Evolutionary conservation across 2,113 vertebrate species (phyloP), one percentile per base, ranked within the genome.

Genomic region (Erythrocercus mccallii): DNA sequence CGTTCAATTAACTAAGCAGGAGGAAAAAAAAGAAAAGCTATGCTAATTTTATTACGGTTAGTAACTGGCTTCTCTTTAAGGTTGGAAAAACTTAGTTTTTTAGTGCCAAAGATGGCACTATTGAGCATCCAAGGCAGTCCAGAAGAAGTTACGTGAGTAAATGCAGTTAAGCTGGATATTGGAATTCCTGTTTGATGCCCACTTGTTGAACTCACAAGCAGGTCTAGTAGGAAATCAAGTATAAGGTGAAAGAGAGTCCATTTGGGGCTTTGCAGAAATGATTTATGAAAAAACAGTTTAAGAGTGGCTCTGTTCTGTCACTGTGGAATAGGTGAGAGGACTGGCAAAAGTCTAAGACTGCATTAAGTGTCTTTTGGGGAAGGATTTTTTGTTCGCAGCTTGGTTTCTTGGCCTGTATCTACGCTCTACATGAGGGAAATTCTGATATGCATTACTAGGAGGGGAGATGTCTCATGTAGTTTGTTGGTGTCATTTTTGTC

Each of bases 301-400:
- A 66, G 38, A 73, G 9, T 73, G 0, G 0, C 9, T 9, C 37
- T 83, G 42, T 35, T 83, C 35, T 57, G 0, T 56, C 16, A 8
- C 42, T 64, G 35, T 84, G 44, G 33, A 64, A 9, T 10, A 70
- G 35, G 6, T 24, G 44, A 45, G 30, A 86, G 68, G 62, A 23
- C 24, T 82, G 35, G 44, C n/a, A 45, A 14, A 93, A 45, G 17
- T 61, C 15, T 64, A 28, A 66, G 51, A 16, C n/a, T 45, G 11
- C 28, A 24, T 13, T 8, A n/a, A 58, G 31, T 81, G 16, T 23
- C 18, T 69, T 86, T 81, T 89, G 47, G 48, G 28, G 66, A 72
- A 61, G 58, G 21, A n/a, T 58, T 83, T 31, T 1, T 48, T 68
- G 15, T 33, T 87, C 78, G 38, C 24, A 70, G 8, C 40, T 73